Conservation (phyloP, 1,140 invertebrate species). For the Palaemon carinicauda region DNA sequence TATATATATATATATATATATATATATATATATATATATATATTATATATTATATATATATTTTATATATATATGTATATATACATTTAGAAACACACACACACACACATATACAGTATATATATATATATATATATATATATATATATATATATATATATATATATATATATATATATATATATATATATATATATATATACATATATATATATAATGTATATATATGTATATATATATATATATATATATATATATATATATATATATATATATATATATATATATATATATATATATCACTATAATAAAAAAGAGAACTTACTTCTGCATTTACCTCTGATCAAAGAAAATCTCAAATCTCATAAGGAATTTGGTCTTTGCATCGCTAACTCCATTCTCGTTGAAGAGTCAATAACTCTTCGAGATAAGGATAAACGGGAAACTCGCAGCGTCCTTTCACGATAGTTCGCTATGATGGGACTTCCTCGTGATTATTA, state of each 20-base stretch:
- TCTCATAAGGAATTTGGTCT: too few relatives aligned
- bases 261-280: background rate
- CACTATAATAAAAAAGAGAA: too few relatives aligned
- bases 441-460: too few relatives aligned
- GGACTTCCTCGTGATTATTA: too few relatives aligned
- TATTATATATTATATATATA: too few relatives aligned
- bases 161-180: background rate
- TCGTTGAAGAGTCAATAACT: too few relatives aligned
- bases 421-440: too few relatives aligned
- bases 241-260: background rate
- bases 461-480: too few relatives aligned
- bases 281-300: too few relatives aligned
- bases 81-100: background rate
- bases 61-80: background rate
- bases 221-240: background rate
- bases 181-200: background rate
- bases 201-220: background rate
- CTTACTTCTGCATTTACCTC: too few relatives aligned
- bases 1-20: background rate
- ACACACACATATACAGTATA: background rate
- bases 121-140: constrained; percentile 2
- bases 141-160: background rate
- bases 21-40: background rate
- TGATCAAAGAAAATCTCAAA: too few relatives aligned
- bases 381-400: too few relatives aligned